These are phyloP conservation scores for Nomada fucata DNA, from an alignment of 2,888 invertebrate genomes.

Conservation along the genomic window DNA sequence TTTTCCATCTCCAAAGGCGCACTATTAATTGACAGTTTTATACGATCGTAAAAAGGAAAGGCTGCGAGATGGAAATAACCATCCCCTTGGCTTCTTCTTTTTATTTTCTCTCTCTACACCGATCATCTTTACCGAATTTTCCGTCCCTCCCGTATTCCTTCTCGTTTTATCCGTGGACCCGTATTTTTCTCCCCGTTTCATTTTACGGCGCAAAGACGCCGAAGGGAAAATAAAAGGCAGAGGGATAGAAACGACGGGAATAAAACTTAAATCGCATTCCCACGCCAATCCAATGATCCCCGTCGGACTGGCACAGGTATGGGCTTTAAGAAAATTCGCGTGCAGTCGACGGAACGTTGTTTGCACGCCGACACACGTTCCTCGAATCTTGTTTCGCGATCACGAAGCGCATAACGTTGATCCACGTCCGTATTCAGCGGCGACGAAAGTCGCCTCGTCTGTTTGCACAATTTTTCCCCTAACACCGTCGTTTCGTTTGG, in stretches of 20 bases:
- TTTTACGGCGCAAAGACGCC: too few relatives aligned
- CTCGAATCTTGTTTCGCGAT: constrained; percentile 10
- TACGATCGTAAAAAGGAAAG: too few relatives aligned
- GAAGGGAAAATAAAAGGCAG: neutral
- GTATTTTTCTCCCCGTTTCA: too few relatives aligned
- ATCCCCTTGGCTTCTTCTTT: too few relatives aligned
- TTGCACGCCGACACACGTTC: constrained; percentile 8
- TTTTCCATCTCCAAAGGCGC: neutral
- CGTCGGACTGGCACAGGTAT: neutral
- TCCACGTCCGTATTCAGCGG: neutral
- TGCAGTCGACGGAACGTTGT: constrained; percentile 5
- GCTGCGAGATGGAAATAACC: too few relatives aligned
- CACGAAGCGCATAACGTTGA: neutral
- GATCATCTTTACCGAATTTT: too few relatives aligned
- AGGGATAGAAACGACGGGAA: too few relatives aligned
- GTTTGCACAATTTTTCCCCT: neutral
- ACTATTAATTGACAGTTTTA: too few relatives aligned
- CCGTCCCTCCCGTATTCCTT: too few relatives aligned
- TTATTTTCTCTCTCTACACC: too few relatives aligned
- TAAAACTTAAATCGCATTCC: neutral
- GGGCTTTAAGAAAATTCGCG: constrained; percentile 11
- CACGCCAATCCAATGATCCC: too few relatives aligned
- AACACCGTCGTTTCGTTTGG: neutral
- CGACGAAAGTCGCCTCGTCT: constrained; percentile 8
- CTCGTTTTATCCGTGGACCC: too few relatives aligned